Conservation (phyloP, 2,113 vertebrate species). For the Phyllostomus hastatus region DNA sequence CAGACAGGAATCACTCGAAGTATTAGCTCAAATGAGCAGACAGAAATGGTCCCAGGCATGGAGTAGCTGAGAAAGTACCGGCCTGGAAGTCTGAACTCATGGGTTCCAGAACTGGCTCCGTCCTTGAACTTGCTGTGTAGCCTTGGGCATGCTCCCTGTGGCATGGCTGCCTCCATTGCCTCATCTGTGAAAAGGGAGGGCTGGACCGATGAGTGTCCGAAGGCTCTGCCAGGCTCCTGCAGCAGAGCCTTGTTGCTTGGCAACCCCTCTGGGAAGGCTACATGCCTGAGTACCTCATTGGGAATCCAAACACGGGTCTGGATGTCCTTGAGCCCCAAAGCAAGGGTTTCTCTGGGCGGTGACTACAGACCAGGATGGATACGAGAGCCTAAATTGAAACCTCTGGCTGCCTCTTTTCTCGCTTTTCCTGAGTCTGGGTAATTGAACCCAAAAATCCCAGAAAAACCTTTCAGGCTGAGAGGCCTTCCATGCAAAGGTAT, state of each 20-base stretch:
- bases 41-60: accelerated
- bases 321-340: neutral
- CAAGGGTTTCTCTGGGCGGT: neutral
- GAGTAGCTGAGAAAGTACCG: neutral
- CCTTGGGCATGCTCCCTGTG: too few relatives aligned
- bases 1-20: neutral
- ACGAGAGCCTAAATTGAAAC: neutral
- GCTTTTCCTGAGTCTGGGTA: neutral
- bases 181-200: neutral
- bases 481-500: neutral
- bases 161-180: neutral
- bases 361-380: neutral
- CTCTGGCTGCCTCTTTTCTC: neutral
- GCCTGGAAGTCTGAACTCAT: neutral
- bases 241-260: neutral
- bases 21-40: neutral
- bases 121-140: neutral
- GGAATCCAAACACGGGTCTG: neutral
- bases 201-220: neutral
- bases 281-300: neutral
- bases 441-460: neutral
- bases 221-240: neutral
- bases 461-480: neutral
- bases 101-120: neutral
- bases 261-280: neutral